Conservation (phyloP, 2,113 vertebrate species). For the Oreochromis tanganicae region DNA sequence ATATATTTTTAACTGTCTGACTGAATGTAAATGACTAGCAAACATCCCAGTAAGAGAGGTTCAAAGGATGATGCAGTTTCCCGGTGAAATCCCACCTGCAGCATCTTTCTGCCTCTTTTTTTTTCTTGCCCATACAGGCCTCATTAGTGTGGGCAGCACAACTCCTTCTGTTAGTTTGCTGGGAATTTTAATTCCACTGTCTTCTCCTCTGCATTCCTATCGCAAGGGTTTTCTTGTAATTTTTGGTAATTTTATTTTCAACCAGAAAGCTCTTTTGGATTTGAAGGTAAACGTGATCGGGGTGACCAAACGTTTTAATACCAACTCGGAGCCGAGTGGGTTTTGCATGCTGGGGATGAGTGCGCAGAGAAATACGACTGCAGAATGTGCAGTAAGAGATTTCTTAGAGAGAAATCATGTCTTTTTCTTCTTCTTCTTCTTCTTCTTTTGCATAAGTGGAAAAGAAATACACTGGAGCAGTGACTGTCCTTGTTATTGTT, state of each 20-base stretch:
- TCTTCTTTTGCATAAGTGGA: background rate
- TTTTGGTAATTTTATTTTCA: constrained; percentile 16
- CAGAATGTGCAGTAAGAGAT: background rate
- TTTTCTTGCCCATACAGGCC: background rate
- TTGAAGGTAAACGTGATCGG: background rate
- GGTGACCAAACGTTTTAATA: background rate
- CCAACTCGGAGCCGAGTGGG: background rate
- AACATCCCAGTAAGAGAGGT: constrained; percentile 38
- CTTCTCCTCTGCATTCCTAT: constrained; percentile 4
- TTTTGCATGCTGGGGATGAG: background rate
- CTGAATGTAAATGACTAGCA: constrained; percentile 39
- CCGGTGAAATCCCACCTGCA: constrained; percentile 53
- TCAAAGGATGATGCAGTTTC: constrained; percentile 50
- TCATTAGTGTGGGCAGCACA: constrained; percentile 49
- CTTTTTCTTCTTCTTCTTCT: background rate
- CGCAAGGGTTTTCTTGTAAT: background rate
- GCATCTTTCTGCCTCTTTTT: background rate
- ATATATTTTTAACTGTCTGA: background rate
- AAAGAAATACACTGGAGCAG: background rate
- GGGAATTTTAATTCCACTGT: constrained; percentile 28
- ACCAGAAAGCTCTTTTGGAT: background rate
- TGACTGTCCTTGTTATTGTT: background rate
- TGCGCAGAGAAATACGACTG: background rate
- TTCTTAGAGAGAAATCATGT: background rate
- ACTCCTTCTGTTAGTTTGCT: constrained; percentile 14